phyloP scores from a whole-genome alignment of 2,888 invertebrate species.

The Biston betularia region DNA sequence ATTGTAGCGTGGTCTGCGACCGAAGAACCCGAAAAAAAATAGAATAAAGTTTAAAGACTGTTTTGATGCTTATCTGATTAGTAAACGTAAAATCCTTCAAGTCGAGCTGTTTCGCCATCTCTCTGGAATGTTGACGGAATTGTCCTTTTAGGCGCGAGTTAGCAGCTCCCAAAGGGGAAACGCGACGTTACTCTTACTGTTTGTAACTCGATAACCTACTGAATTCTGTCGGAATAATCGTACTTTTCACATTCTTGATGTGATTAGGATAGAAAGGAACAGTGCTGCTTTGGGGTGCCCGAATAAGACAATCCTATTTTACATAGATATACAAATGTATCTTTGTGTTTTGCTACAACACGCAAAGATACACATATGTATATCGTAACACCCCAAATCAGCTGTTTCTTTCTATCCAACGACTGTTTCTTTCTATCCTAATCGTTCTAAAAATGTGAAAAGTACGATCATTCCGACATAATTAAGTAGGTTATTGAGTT shows the following conservation, averaged over 20 bases:
- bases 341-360: too few species aligned
- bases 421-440: not conserved
- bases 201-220: conserved; percentile 2
- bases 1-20: too few species aligned
- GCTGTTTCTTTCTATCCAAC: too few species aligned
- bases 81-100: not conserved
- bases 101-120: not conserved
- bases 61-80: conserved; percentile 7
- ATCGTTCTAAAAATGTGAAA: not conserved
- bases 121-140: not conserved
- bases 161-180: conserved; percentile 1
- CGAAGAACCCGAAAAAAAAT: too few species aligned
- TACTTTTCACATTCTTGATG: not conserved
- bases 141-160: conserved; percentile 8
- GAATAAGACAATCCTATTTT: too few species aligned
- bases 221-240: conserved; percentile 4
- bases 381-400: too few species aligned
- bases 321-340: too few species aligned
- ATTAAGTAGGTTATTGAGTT: conserved; percentile 4
- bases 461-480: conserved; percentile 5
- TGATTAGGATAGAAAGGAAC: not conserved
- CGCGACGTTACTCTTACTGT: not conserved
- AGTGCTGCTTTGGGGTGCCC: not conserved
- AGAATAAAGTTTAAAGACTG: not conserved
- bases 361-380: too few species aligned